phyloP scores from a whole-genome alignment of 2,113 vertebrate species.

The Poicephalus meyeri region DNA sequence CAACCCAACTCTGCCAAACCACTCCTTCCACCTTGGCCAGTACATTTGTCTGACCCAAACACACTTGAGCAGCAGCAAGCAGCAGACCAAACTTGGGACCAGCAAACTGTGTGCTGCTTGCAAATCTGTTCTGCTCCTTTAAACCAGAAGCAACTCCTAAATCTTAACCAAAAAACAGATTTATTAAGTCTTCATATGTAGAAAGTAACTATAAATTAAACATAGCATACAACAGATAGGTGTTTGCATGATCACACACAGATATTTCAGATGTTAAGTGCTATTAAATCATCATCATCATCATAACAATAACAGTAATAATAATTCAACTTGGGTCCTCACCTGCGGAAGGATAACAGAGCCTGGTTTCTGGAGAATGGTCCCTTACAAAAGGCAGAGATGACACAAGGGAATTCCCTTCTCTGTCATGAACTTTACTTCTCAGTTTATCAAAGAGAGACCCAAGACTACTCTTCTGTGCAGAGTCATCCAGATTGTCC shows the following conservation, averaged over 20 bases:
- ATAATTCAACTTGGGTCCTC: not conserved
- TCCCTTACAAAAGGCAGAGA: not conserved
- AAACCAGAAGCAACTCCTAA: not conserved
- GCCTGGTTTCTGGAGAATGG: not conserved
- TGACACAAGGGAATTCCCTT: not conserved
- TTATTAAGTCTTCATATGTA: not conserved
- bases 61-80: fast-evolving
- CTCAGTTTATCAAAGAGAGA: conserved; percentile 22
- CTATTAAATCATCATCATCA: not conserved
- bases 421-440: not conserved
- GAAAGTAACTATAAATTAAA: not conserved
- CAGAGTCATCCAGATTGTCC: not conserved
- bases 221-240: not conserved
- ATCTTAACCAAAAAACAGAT: not conserved
- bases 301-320: not conserved
- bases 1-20: not conserved
- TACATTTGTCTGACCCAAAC: not conserved
- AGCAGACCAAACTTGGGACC: not conserved
- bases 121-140: not conserved
- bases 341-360: not conserved
- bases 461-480: conserved; percentile 31
- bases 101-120: not conserved
- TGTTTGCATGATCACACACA: not conserved
- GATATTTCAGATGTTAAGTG: not conserved
- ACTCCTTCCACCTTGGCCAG: not conserved